phyloP scores from a whole-genome alignment of 2,113 vertebrate species.

The Blennius ocellaris region DNA sequence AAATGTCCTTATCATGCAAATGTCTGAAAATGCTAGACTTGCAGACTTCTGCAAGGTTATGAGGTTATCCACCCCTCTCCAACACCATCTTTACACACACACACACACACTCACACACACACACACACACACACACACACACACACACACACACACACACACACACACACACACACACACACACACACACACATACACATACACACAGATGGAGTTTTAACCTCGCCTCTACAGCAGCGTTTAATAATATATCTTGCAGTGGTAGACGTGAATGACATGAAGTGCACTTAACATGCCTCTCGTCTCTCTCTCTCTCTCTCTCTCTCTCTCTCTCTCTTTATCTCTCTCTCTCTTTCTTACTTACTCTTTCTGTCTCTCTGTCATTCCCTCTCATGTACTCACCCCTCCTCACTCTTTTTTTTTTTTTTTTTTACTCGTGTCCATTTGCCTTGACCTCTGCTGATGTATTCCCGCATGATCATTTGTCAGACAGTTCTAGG shows the following conservation, averaged over 20 bases:
- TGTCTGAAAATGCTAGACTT: conserved; percentile 33
- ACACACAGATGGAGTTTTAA: conserved; percentile 18
- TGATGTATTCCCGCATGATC: conserved; percentile 60
- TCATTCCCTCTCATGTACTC: conserved; percentile 47
- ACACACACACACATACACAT: background rate
- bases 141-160: background rate
- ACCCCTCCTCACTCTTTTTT: conserved; percentile 17
- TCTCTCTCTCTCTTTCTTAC: conserved; percentile 8
- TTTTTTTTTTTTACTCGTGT: conserved; percentile 14
- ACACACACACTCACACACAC: conserved; percentile 7
- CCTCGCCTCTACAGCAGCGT: conserved; percentile 37
- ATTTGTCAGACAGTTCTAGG: conserved; percentile 68
- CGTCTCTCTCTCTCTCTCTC: conserved; percentile 3
- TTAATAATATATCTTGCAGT: conserved; percentile 64
- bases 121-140: conserved; percentile 11
- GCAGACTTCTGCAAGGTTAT: conserved; percentile 38
- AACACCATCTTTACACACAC: background rate
- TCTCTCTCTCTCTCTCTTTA: conserved; percentile 5
- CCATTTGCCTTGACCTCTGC: conserved; percentile 64
- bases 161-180: conserved; percentile 9
- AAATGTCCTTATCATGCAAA: conserved; percentile 45
- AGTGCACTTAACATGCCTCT: conserved; percentile 55
- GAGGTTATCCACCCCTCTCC: conserved; percentile 16
- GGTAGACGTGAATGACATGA: conserved; percentile 54
- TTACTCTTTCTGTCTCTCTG: too few relatives aligned